phyloP scores from a whole-genome alignment of 2,888 invertebrate genomes.

The Drosophila recens region DNA sequence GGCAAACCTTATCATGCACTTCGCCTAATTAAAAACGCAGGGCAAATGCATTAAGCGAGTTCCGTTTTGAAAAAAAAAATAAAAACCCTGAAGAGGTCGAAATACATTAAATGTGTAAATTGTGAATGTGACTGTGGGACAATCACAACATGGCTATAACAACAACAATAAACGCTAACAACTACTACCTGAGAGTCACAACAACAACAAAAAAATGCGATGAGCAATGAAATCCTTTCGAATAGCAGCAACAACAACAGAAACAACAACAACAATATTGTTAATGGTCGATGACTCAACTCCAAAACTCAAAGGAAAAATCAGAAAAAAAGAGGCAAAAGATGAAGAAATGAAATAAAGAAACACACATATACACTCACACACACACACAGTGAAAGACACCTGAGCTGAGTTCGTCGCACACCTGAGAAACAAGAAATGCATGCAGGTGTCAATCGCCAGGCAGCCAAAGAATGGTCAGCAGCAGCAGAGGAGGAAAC shows the following conservation, averaged over 20 bases:
- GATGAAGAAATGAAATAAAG: constrained; percentile 79
- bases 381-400: constrained; percentile 40
- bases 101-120: constrained; percentile 30
- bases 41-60: constrained; percentile 57
- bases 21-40: constrained; percentile 68
- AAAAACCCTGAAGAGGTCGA: constrained; percentile 17
- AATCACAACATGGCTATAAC: constrained; percentile 58
- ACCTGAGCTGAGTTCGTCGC: constrained; percentile 67
- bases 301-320: constrained; percentile 17
- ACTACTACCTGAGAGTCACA: constrained; percentile 57
- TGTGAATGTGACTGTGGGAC: constrained; percentile 46
- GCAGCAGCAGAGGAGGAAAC: constrained; percentile 38
- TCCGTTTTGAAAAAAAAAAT: constrained; percentile 9
- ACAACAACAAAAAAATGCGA: constrained; percentile 28
- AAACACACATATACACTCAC: constrained; percentile 42
- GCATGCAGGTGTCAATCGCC: constrained; percentile 82
- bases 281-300: constrained; percentile 78
- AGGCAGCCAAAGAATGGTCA: constrained; percentile 68
- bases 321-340: constrained; percentile 39
- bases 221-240: constrained; percentile 79
- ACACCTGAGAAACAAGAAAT: constrained; percentile 82
- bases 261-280: constrained; percentile 54
- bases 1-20: constrained; percentile 38
- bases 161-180: constrained; percentile 42
- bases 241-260: constrained; percentile 56